Conservation (phyloP, 2,888 invertebrate species). For the Agrochola lota region DNA sequence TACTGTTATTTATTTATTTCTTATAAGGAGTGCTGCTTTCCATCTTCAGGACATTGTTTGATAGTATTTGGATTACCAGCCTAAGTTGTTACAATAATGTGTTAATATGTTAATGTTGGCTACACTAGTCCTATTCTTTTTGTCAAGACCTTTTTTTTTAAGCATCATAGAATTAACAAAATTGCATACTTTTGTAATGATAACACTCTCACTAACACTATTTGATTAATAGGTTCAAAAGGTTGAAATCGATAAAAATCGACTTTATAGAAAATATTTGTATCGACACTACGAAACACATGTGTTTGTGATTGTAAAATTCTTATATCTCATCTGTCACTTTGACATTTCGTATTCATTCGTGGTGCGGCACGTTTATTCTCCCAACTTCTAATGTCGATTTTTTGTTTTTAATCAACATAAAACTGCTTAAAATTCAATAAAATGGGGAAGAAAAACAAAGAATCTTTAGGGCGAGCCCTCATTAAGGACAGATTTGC, state of each 20-base stretch:
- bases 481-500: conserved; percentile 95
- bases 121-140: too few relatives aligned
- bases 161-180: too few relatives aligned
- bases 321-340: neutral
- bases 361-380: conserved; percentile 26
- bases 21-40: too few relatives aligned
- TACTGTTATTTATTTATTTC: too few relatives aligned
- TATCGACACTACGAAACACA: neutral
- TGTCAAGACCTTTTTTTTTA: too few relatives aligned
- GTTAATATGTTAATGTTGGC: too few relatives aligned
- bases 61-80: too few relatives aligned
- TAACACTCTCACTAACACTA: too few relatives aligned
- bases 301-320: conserved; percentile 9
- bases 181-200: too few relatives aligned
- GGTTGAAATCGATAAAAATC: neutral
- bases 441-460: conserved; percentile 94
- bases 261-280: neutral
- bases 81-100: too few relatives aligned
- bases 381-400: neutral
- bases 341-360: conserved; percentile 22
- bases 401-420: conserved; percentile 6
- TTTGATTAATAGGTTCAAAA: too few relatives aligned
- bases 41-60: too few relatives aligned
- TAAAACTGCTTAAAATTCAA: conserved; percentile 3
- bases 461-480: conserved; percentile 92